These are phyloP conservation scores for Graphium colonna DNA, from an alignment of 2,888 invertebrate species.

Conservation along the genomic window DNA sequence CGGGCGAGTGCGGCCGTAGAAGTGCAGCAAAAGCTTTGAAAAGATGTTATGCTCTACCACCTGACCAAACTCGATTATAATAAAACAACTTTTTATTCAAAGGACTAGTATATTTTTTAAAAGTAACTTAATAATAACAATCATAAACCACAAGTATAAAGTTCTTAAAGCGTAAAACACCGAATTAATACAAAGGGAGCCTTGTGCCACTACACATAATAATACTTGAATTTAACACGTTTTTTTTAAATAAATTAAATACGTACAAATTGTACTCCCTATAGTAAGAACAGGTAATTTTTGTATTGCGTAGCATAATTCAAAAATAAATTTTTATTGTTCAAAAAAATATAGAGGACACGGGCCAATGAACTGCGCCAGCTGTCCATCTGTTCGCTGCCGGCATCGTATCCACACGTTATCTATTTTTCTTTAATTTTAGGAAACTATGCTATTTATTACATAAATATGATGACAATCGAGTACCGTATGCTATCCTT, in stretches of 20 bases:
- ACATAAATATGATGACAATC: no score
- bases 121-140: constrained; percentile 22
- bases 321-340: neutral
- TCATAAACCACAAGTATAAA: constrained; percentile 27
- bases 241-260: constrained; percentile 1
- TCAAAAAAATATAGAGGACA: neutral
- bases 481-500: no score
- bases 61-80: no score
- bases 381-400: no score
- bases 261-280: constrained; percentile 2
- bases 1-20: no score
- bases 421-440: no score
- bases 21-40: no score
- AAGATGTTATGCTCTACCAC: no score
- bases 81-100: constrained; percentile 25
- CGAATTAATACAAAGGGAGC: constrained; percentile 24
- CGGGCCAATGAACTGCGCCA: no score
- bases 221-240: constrained; percentile 12
- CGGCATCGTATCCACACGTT: no score
- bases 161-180: constrained; percentile 28
- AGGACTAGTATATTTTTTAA: constrained; percentile 37
- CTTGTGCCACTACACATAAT: constrained; percentile 27
- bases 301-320: neutral
- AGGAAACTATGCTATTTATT: no score
- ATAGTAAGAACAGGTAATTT: neutral